These are phyloP conservation scores for Rhabditoides inermis DNA, from an alignment of 2,888 invertebrate genomes.

Conservation along the genomic window DNA sequence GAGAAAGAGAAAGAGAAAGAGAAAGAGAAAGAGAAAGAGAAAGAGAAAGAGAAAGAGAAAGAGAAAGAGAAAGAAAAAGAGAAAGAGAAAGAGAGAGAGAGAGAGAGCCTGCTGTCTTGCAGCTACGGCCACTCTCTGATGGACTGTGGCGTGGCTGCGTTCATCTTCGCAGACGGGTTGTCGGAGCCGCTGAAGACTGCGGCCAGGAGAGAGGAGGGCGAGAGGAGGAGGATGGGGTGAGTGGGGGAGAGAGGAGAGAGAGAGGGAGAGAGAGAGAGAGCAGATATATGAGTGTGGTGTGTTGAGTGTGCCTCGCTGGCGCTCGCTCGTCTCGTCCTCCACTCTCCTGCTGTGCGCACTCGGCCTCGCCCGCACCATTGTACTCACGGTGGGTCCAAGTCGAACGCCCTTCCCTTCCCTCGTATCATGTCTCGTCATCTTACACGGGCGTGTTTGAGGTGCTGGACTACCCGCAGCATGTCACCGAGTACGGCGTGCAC, in stretches of 20 bases:
- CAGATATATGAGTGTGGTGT: too few relatives aligned
- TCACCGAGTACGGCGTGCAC: conserved; percentile 87
- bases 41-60: background rate
- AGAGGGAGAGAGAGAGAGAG: background rate
- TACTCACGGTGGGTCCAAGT: conserved; percentile 57
- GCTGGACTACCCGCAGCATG: conserved; percentile 75
- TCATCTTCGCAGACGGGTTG: conserved; percentile 69
- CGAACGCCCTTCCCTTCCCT: too few relatives aligned
- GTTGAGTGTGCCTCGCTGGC: too few relatives aligned
- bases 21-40: background rate
- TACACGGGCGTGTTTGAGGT: too few relatives aligned
- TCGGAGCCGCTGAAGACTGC: conserved; percentile 15
- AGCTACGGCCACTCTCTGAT: conserved; percentile 62
- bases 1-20: background rate
- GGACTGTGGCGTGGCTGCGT: conserved; percentile 89
- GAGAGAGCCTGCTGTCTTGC: conserved; percentile 66
- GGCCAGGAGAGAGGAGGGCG: conserved; percentile 10
- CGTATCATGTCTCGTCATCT: too few relatives aligned
- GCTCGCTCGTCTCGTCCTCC: conserved; percentile 15
- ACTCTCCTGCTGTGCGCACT: conserved; percentile 54
- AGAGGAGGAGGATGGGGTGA: conserved; percentile 9
- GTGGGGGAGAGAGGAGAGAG: conserved; percentile 7
- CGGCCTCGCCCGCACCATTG: conserved; percentile 55
- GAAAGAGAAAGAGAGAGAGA: background rate
- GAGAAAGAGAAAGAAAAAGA: background rate